These are phyloP conservation scores for Anagrus nilaparvatae DNA, from an alignment of 1,140 invertebrate species.

Conservation along the genomic window DNA sequence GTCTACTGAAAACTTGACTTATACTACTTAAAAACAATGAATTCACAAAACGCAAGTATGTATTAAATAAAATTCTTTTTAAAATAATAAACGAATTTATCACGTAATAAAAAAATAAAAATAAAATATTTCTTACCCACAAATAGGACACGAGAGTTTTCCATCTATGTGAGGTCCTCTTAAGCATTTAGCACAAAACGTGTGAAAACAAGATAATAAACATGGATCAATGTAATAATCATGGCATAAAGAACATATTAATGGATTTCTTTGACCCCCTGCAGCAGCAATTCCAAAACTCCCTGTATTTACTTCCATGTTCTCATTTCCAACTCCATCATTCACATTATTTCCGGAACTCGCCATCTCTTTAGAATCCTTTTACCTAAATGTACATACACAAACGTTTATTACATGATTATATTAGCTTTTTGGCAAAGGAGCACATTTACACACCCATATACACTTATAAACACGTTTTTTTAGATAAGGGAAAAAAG, in stretches of 20 bases:
- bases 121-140: conserved; percentile 48
- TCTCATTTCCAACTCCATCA: conserved; percentile 26
- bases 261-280: conserved; percentile 43
- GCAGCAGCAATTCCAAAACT: conserved; percentile 17
- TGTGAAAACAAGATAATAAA: conserved; percentile 57
- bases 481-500: too few relatives aligned
- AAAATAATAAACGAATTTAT: not conserved
- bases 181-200: conserved; percentile 56
- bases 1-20: too few relatives aligned
- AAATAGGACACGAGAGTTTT: conserved; percentile 54
- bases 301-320: conserved; percentile 22
- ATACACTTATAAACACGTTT: too few relatives aligned
- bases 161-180: conserved; percentile 49
- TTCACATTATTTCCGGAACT: conserved; percentile 23
- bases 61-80: conserved; percentile 3
- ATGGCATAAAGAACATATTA: conserved; percentile 56
- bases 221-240: conserved; percentile 59
- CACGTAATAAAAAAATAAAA: not conserved
- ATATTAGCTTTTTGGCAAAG: too few relatives aligned
- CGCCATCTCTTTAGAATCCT: too few relatives aligned
- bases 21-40: too few relatives aligned
- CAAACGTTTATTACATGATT: too few relatives aligned
- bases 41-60: conserved; percentile 12
- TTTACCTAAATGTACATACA: too few relatives aligned
- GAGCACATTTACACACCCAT: too few relatives aligned